A percentile compares a stretch with the other conserved stretches of the same genome.
Evolutionary conservation across 2,888 invertebrate species (phyloP).

Genomic region (Bombyx huttoni): DNA sequence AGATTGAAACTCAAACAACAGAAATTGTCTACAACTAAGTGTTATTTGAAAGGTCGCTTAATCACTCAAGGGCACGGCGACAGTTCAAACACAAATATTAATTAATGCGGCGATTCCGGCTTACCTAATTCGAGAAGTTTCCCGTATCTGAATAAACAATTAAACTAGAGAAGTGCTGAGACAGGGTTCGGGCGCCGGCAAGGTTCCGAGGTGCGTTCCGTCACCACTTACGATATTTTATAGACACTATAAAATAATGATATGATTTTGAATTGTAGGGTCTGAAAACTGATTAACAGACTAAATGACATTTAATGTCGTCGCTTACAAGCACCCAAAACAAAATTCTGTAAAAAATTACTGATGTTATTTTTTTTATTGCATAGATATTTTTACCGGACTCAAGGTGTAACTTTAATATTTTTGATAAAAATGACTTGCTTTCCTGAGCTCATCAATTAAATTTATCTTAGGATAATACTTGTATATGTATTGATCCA

Average conservation of each 20-base stretch:
- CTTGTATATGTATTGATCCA: neutral
- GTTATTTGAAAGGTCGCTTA: slow-evolving; percentile 60
- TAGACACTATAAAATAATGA: neutral
- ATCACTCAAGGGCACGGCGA: slow-evolving; percentile 62
- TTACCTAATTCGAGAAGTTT: slow-evolving; percentile 63
- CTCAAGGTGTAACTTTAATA: too few relatives aligned
- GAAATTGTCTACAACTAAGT: slow-evolving; percentile 50
- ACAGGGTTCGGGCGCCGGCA: slow-evolving; percentile 11
- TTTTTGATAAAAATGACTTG: too few relatives aligned
- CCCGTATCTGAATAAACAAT: slow-evolving; percentile 64
- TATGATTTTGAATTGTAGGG: too few relatives aligned
- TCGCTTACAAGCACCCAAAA: too few relatives aligned
- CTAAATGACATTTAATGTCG: too few relatives aligned
- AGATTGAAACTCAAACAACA: slow-evolving; percentile 45
- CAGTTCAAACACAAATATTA: slow-evolving; percentile 68
- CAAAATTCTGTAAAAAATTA: too few relatives aligned
- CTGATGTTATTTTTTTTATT: too few relatives aligned
- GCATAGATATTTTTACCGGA: too few relatives aligned
- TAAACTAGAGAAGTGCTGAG: slow-evolving; percentile 47
- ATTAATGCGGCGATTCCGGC: slow-evolving; percentile 61
- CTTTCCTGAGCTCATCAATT: neutral
- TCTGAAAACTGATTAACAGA: too few relatives aligned
- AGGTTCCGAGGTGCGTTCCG: slow-evolving; percentile 8
- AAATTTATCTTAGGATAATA: neutral
- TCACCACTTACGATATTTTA: neutral